phyloP scores from a whole-genome alignment of 2,113 vertebrate species.

The Vulpes lagopus region DNA sequence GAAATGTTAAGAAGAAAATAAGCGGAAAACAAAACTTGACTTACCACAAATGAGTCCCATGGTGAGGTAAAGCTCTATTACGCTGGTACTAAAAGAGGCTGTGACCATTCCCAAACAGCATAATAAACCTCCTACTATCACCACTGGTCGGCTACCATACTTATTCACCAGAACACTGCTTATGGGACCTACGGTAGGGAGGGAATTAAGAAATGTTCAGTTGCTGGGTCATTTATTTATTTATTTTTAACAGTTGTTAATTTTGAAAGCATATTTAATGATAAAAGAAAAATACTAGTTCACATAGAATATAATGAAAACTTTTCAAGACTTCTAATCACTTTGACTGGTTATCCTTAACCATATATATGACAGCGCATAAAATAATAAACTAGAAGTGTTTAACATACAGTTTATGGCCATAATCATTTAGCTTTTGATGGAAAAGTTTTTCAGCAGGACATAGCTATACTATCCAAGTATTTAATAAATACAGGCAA shows the following conservation, averaged over 20 bases:
- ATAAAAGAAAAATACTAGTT: background rate
- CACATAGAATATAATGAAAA: background rate
- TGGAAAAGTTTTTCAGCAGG: background rate
- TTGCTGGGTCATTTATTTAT: background rate
- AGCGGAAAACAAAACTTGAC: constrained; percentile 65
- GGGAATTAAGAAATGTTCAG: constrained; percentile 16
- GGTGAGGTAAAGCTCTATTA: constrained; percentile 94
- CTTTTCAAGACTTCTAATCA: background rate
- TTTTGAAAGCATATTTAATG: background rate
- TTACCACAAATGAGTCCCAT: constrained; percentile 96
- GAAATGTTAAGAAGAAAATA: background rate
- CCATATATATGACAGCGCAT: background rate
- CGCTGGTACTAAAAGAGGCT: constrained; percentile 93
- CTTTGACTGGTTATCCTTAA: background rate
- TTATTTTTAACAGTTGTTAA: background rate
- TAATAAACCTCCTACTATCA: constrained; percentile 94
- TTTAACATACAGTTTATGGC: background rate
- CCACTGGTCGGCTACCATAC: constrained; percentile 95
- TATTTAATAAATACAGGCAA: background rate
- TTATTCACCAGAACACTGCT: constrained; percentile 98
- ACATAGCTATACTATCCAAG: background rate
- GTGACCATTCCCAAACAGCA: constrained; percentile 93
- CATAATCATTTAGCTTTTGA: background rate
- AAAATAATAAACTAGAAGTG: constrained; percentile 14
- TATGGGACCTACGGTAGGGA: constrained; percentile 91